phyloP scores from a whole-genome alignment of 2,113 vertebrate species.

The Taurulus bubalis region DNA sequence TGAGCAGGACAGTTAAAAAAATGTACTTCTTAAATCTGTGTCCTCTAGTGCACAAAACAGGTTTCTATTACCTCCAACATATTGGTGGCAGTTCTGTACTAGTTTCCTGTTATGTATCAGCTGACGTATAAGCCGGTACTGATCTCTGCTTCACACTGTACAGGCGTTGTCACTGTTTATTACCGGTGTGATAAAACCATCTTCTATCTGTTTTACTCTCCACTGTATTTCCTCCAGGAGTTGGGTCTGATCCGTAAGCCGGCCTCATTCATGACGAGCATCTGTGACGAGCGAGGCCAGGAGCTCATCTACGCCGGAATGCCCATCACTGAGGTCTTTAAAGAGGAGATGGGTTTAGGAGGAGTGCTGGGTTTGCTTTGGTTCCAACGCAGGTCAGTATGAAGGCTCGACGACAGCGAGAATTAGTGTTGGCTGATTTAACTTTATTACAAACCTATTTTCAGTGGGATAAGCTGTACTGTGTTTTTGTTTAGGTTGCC shows the following conservation, averaged over 20 bases:
- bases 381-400: slow-evolving; percentile 93
- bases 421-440: background rate
- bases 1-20: background rate
- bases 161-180: background rate
- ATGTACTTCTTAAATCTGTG: background rate
- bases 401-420: rapidly evolving
- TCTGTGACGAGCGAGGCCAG: slow-evolving; percentile 97
- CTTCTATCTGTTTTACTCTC: background rate
- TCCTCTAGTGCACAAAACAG: background rate
- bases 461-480: background rate
- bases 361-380: slow-evolving; percentile 96
- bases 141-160: background rate
- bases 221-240: slow-evolving; percentile 83
- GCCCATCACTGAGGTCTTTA: slow-evolving; percentile 98
- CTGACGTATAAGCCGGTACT: background rate
- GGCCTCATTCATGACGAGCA: slow-evolving; percentile 98
- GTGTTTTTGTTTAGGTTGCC: slow-evolving; percentile 85
- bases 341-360: slow-evolving; percentile 96
- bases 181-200: background rate
- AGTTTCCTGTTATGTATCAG: background rate
- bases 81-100: no score
- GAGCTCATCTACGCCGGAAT: slow-evolving; percentile 98
- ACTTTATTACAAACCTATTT: background rate
- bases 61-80: background rate
- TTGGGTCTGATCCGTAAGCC: slow-evolving; percentile 97